Conservation (phyloP, 1,140 invertebrate genomes). For the Drosophila pallidifrons region DNA sequence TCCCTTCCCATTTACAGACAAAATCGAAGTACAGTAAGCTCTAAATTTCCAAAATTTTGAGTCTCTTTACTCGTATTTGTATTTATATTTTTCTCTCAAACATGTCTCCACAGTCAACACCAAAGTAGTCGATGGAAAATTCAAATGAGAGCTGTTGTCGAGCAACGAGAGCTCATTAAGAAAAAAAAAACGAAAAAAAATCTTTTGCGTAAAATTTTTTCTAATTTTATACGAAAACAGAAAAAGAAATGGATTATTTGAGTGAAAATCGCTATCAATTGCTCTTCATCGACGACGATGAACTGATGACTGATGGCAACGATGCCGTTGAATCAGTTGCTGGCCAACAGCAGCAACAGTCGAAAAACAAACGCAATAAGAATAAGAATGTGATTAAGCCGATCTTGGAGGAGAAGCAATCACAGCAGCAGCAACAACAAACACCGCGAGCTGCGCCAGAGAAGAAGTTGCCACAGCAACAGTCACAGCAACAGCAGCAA, state of each 20-base stretch:
- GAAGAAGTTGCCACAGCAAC: neutral
- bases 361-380: slow-evolving; percentile 15
- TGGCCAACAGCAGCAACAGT: neutral
- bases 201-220: neutral
- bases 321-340: neutral
- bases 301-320: neutral
- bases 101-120: no score
- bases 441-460: neutral
- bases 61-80: no score
- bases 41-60: no score
- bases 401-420: neutral
- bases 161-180: neutral
- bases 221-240: neutral
- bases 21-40: no score
- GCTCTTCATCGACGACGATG: slow-evolving; percentile 41
- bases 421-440: slow-evolving; percentile 5
- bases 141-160: no score
- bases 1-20: no score
- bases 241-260: slow-evolving; percentile 19
- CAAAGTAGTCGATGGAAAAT: no score
- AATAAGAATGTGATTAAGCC: neutral
- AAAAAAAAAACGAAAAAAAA: slow-evolving; percentile 10
- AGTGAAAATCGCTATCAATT: slow-evolving; percentile 40
- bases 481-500: neutral
- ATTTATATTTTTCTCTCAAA: no score